Conservation (phyloP, 2,797 vertebrate species). For the Anas acuta region DNA sequence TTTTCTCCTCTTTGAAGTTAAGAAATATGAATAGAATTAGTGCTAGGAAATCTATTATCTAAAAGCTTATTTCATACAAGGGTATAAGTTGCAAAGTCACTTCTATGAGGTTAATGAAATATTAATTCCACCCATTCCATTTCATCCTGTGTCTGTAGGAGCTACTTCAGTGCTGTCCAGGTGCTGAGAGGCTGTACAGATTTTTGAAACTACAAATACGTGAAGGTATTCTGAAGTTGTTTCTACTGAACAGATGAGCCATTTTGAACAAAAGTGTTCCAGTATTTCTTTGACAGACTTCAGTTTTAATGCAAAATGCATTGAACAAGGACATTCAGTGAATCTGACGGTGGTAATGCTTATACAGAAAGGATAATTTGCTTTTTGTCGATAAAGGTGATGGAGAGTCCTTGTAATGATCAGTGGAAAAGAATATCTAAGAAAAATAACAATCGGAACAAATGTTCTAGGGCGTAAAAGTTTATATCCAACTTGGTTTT, state of each 20-base stretch:
- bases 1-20: neutral
- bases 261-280: neutral
- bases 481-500: neutral
- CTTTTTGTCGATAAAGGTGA: constrained; percentile 13
- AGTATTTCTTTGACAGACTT: neutral
- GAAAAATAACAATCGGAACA: neutral
- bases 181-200: neutral
- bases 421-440: neutral
- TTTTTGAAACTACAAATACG: neutral
- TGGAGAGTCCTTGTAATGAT: neutral
- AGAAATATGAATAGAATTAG: neutral
- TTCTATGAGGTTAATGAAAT: neutral
- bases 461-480: neutral
- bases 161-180: neutral
- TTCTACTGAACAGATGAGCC: neutral
- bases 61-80: neutral
- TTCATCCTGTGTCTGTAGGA: neutral
- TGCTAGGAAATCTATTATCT: neutral
- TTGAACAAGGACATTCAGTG: constrained; percentile 6
- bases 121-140: too few species aligned
- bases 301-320: neutral
- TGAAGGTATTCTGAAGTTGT: neutral
- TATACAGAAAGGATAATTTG: neutral
- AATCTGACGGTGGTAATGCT: neutral
- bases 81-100: neutral